Evolutionary conservation across 37 sponge, comb jelly and placozoan genomes (phyloP).

Genomic region (Agelas oroides): DNA sequence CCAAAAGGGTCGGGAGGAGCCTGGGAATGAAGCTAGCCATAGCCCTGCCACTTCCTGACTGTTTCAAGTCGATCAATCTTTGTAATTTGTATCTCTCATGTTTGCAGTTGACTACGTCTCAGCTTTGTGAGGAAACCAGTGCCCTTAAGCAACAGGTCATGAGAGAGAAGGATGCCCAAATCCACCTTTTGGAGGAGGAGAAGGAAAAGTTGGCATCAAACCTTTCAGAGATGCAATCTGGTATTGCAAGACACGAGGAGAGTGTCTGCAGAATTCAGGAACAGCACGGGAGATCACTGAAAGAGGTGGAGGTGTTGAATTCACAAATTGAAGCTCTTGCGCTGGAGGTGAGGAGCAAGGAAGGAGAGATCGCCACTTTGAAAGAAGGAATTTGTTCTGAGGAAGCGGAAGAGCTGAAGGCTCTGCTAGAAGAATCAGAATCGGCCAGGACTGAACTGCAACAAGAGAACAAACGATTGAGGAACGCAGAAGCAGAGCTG

Average conservation of each 20-base stretch:
- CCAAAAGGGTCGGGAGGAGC: too few species aligned
- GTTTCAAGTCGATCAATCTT: background rate
- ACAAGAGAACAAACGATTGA: background rate
- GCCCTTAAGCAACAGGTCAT: constrained; percentile 9
- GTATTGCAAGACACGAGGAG: constrained; percentile 31
- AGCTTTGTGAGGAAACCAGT: constrained; percentile 1
- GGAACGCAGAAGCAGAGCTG: background rate
- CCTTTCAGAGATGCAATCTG: constrained; percentile 17
- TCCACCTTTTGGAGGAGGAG: constrained; percentile 28
- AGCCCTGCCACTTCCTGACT: too few species aligned
- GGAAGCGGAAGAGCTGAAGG: background rate
- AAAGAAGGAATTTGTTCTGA: background rate
- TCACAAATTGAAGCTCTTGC: constrained; percentile 6
- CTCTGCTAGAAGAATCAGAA: background rate
- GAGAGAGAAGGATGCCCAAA: constrained; percentile 22
- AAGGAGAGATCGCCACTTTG: constrained; percentile 17
- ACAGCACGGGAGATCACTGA: constrained; percentile 5
- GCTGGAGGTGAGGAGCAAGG: constrained; percentile 22
- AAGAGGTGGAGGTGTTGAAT: constrained; percentile 26
- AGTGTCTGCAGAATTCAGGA: constrained; percentile 6
- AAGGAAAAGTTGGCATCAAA: background rate
- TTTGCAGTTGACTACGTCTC: background rate
- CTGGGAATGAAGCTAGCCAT: too few species aligned
- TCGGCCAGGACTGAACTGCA: background rate
- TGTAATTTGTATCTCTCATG: background rate